Percentiles rank a stretch among this genome's conserved stretches.
Evolutionary conservation across 2,888 invertebrate species (phyloP).

Genomic region (Ceramica pisi): DNA sequence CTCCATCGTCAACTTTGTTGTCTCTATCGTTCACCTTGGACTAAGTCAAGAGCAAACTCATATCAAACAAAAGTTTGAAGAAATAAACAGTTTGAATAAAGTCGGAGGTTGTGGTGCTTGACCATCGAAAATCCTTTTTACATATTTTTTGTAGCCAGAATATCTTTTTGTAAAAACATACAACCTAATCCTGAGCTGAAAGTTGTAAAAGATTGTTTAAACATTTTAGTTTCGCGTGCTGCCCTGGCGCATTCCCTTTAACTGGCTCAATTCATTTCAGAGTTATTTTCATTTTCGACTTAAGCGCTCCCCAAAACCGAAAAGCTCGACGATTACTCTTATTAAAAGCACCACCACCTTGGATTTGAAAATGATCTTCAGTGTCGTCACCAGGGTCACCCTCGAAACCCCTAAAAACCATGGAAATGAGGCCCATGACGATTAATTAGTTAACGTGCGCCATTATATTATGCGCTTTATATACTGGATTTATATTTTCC

Average conservation of each 20-base stretch:
- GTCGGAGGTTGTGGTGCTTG: too few relatives aligned
- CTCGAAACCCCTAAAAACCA: slow-evolving; percentile 48
- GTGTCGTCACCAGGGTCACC: slow-evolving; percentile 26
- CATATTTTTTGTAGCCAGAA: too few relatives aligned
- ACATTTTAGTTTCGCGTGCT: background rate
- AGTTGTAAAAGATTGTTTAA: background rate
- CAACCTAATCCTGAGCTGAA: background rate
- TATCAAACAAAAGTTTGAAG: too few relatives aligned
- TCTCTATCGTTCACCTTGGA: too few relatives aligned
- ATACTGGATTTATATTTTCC: background rate
- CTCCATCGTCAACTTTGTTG: too few relatives aligned
- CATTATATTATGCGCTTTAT: too few relatives aligned
- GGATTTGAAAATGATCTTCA: slow-evolving; percentile 30
- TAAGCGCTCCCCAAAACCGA: slow-evolving; percentile 37
- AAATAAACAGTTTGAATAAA: too few relatives aligned
- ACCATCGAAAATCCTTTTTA: too few relatives aligned
- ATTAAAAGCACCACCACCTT: slow-evolving; percentile 31
- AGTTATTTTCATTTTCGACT: slow-evolving; percentile 27
- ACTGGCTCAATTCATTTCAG: slow-evolving; percentile 9
- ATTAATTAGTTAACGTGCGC: slow-evolving; percentile 16
- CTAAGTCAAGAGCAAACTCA: too few relatives aligned
- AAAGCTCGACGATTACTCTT: slow-evolving; percentile 10
- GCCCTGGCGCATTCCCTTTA: background rate
- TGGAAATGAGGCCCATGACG: slow-evolving; percentile 17
- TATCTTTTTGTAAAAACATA: background rate